Conservation (phyloP, 2,888 invertebrate species). For the Caenorhabditis macrosperma region DNA sequence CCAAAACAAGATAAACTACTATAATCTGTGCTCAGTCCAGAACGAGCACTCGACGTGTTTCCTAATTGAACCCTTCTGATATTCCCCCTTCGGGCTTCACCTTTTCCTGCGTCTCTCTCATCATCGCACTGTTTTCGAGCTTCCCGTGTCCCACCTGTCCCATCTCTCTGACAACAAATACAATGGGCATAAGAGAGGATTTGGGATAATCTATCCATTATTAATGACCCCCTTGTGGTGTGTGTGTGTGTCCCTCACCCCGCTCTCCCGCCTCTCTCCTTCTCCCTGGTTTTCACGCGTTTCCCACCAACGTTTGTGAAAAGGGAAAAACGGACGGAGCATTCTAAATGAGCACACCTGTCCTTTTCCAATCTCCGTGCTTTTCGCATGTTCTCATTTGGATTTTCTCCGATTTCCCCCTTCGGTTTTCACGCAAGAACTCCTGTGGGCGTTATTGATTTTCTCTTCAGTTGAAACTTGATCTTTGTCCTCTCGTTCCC, state of each 20-base stretch:
- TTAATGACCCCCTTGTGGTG: constrained; percentile 21
- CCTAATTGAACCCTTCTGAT: not conserved
- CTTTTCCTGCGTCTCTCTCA: not conserved
- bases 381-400: not conserved
- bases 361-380: not conserved
- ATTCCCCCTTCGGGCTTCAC: not conserved
- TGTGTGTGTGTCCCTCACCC: not conserved
- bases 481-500: constrained; percentile 5
- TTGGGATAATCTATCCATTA: constrained; percentile 38
- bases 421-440: not conserved
- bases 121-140: not conserved
- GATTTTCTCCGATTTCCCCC: not conserved
- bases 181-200: constrained; percentile 20
- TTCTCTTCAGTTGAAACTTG: constrained; percentile 1
- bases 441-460: not conserved
- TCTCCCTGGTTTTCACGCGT: not conserved
- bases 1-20: no score
- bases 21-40: no score
- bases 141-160: constrained; percentile 20
- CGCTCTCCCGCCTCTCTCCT: not conserved
- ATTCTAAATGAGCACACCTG: not conserved
- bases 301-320: not conserved
- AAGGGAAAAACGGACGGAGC: not conserved
- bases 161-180: constrained; percentile 35
- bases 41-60: no score